These are phyloP conservation scores for Episyrphus balteatus DNA, from an alignment of 1,140 invertebrate species.

Conservation along the genomic window DNA sequence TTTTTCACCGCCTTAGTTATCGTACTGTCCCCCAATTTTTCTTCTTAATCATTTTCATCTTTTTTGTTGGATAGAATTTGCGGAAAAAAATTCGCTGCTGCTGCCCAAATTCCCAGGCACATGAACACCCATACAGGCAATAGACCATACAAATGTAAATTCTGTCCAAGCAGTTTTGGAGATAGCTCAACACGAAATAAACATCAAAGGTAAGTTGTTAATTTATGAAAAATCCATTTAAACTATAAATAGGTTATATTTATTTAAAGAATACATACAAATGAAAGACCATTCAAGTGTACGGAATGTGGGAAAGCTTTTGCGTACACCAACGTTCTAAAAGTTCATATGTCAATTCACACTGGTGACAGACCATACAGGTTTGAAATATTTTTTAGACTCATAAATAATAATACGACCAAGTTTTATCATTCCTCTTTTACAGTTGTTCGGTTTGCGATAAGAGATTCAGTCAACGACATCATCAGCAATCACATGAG, in stretches of 20 bases:
- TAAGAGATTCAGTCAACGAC: conserved; percentile 19
- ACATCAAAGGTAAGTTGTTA: conserved; percentile 39
- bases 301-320: conserved; percentile 21
- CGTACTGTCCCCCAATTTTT: background rate
- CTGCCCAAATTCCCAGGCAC: conserved; percentile 23
- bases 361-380: conserved; percentile 23
- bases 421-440: background rate
- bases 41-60: background rate
- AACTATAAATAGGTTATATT: background rate
- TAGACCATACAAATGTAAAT: conserved; percentile 35
- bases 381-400: background rate
- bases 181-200: conserved; percentile 47
- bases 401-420: background rate
- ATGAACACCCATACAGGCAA: conserved; percentile 32
- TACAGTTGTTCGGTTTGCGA: conserved; percentile 17
- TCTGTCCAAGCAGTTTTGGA: conserved; percentile 56
- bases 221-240: background rate
- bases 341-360: conserved; percentile 24
- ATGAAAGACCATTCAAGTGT: conserved; percentile 28
- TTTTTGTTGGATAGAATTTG: conserved; percentile 18
- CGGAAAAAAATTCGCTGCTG: conserved; percentile 25
- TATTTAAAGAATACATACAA: conserved; percentile 24
- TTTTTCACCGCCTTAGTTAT: too few species aligned
- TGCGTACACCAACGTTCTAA: conserved; percentile 27
- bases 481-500: conserved; percentile 29